Percentiles rank a stretch among this genome's conserved stretches.
Conservation (phyloP, 2,113 vertebrate genomes). For the Percopsis transmontana region DNA sequence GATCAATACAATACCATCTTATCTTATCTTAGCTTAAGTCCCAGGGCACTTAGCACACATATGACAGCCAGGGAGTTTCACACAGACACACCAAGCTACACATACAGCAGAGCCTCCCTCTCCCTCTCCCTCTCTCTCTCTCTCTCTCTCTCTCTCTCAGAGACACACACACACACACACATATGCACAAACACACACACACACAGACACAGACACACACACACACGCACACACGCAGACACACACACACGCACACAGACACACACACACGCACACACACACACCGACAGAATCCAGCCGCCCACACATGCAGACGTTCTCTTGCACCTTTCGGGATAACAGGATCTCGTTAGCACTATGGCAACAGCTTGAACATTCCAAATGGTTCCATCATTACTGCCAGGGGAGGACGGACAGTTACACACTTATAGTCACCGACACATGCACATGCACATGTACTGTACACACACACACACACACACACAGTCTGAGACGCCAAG, state of each 20-base stretch:
- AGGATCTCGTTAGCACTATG: conserved; percentile 72
- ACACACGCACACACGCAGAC: conserved; percentile 4
- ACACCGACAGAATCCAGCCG: conserved; percentile 30
- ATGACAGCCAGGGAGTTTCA: too few relatives aligned
- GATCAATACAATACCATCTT: too few relatives aligned
- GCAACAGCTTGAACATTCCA: conserved; percentile 72
- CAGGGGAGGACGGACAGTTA: conserved; percentile 47
- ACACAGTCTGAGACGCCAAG: neutral
- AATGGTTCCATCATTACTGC: conserved; percentile 57
- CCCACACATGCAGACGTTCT: conserved; percentile 58
- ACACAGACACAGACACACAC: neutral
- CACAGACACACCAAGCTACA: too few relatives aligned
- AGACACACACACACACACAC: conserved; percentile 2
- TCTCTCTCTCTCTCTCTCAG: neutral
- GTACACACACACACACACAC: conserved; percentile 3
- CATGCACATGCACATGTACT: conserved; percentile 10
- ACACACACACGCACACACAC: conserved; percentile 8
- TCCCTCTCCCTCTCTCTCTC: neutral
- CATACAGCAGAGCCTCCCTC: too few relatives aligned
- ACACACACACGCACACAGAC: conserved; percentile 20
- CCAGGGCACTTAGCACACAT: too few relatives aligned
- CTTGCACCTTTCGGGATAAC: conserved; percentile 66
- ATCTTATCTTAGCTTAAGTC: too few relatives aligned
- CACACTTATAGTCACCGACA: conserved; percentile 1
- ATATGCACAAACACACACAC: neutral